Evolutionary conservation across 1,140 invertebrate species (phyloP), one percentile per base, ranked within the genome.

Genomic region (Bombus confusus): DNA sequence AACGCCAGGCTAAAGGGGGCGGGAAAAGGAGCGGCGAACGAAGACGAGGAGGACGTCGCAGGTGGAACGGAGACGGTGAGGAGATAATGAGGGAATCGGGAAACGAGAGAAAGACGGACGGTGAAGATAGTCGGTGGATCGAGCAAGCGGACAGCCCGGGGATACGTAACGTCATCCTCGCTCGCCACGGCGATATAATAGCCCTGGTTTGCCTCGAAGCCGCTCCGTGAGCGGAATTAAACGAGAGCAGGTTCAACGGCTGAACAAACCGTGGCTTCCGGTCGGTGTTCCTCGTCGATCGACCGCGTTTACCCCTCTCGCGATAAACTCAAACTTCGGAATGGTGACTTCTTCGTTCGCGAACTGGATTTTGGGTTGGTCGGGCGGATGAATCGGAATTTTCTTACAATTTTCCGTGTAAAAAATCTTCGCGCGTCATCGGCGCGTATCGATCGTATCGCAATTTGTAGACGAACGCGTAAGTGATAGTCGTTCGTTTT

Each of bases 231-330:
- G 77, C 83, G 83, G 89, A 90, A 90, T 90, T 90, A 90, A 90
- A 90, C 89, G 83, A 88, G 86, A 88, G 80, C 76, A 86, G 88
- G 89, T 90, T 90, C 88, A 90, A 90, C 85, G 88, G 80, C 85
- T 90, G 82, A 85, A 85, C 88, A 80, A 89, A 90, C 86, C 89
- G 88, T 90, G 86, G 88, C 86, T 90, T 90, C 88, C 89, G 88
- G 86, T 89, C 85, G 57, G 52, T 76, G 34, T 68, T 57, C 52
- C 34, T 52, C 66, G 43, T 57, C 75, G 1, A n/a, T 22, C 34
- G 10, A 41, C 59, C 15, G 15, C 64, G 22, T 10, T 18, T 22
- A 52, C 62, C n/a, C 22, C 22, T 25, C 12, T 75, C 73, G 28
- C 86, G 72, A 75, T 52, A 52, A 52, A 52, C 18, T 22, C 5